Evolutionary conservation across 2,797 vertebrate species (phyloP).

Genomic region (Chiroxiphia lanceolata): DNA sequence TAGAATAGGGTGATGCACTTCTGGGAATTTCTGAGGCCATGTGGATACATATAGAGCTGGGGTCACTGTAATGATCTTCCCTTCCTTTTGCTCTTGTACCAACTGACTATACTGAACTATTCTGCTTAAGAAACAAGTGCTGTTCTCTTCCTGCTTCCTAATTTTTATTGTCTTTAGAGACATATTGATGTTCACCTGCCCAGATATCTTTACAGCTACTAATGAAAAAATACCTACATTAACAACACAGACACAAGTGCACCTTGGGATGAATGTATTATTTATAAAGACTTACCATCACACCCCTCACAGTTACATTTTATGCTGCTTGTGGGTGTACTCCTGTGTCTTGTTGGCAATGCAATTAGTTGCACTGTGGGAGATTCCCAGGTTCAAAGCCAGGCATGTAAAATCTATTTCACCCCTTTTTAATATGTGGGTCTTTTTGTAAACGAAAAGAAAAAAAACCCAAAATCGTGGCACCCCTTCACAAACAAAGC

Average conservation of each 20-base stretch:
- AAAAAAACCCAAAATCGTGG: neutral
- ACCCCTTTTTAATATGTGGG: constrained; percentile 63
- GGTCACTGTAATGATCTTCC: neutral
- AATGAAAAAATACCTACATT: constrained; percentile 67
- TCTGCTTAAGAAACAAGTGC: constrained; percentile 16
- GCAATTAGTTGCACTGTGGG: constrained; percentile 78
- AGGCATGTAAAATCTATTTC: constrained; percentile 69
- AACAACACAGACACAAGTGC: constrained; percentile 26
- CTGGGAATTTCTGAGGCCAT: neutral
- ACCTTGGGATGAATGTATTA: constrained; percentile 61
- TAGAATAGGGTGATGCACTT: neutral
- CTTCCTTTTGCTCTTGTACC: neutral
- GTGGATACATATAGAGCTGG: neutral
- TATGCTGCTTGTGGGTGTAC: constrained; percentile 66
- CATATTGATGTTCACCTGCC: constrained; percentile 66
- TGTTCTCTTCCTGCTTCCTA: neutral
- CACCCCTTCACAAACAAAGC: constrained; percentile 28
- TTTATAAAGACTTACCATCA: constrained; percentile 69
- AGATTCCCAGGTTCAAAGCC: constrained; percentile 76
- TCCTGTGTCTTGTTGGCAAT: constrained; percentile 71
- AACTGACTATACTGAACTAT: neutral
- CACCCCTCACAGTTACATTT: constrained; percentile 62
- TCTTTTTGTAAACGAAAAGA: constrained; percentile 56
- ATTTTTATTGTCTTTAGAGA: constrained; percentile 63
- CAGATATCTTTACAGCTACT: constrained; percentile 54